These are phyloP conservation scores for Sciurus carolinensis DNA, from an alignment of 2,797 vertebrate genomes.

Conservation along the genomic window DNA sequence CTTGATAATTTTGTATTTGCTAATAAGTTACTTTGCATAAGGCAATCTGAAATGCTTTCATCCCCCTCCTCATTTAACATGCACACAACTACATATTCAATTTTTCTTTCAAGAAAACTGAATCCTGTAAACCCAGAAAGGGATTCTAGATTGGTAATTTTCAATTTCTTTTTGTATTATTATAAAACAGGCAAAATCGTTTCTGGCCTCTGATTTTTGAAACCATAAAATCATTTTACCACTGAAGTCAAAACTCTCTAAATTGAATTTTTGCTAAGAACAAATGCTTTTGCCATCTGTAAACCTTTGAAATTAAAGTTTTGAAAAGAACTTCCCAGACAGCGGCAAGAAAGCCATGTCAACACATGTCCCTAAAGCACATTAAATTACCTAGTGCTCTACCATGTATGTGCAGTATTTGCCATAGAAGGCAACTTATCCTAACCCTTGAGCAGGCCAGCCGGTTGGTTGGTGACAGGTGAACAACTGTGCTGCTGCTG, in stretches of 20 bases:
- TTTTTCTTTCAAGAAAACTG: slow-evolving; percentile 73
- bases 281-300: slow-evolving; percentile 70
- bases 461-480: slow-evolving; percentile 82
- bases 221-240: slow-evolving; percentile 71
- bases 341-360: slow-evolving; percentile 41
- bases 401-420: background rate
- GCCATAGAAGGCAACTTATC: background rate
- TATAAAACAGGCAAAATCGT: slow-evolving; percentile 79
- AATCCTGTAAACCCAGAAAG: background rate
- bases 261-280: slow-evolving; percentile 67
- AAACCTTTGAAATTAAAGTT: slow-evolving; percentile 50
- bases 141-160: slow-evolving; percentile 38
- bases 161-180: slow-evolving; percentile 40
- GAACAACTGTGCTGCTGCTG: slow-evolving; percentile 51
- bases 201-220: slow-evolving; percentile 73
- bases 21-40: slow-evolving; percentile 68
- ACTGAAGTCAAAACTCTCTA: slow-evolving; percentile 62
- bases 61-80: slow-evolving; percentile 29
- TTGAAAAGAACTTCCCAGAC: slow-evolving; percentile 56
- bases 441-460: slow-evolving; percentile 42
- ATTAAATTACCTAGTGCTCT: background rate
- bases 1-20: background rate
- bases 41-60: background rate
- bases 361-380: background rate
- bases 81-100: slow-evolving; percentile 6